Base-by-base conservation (phyloP, 2,888 invertebrate species). In the Eledona agricola region DNA sequence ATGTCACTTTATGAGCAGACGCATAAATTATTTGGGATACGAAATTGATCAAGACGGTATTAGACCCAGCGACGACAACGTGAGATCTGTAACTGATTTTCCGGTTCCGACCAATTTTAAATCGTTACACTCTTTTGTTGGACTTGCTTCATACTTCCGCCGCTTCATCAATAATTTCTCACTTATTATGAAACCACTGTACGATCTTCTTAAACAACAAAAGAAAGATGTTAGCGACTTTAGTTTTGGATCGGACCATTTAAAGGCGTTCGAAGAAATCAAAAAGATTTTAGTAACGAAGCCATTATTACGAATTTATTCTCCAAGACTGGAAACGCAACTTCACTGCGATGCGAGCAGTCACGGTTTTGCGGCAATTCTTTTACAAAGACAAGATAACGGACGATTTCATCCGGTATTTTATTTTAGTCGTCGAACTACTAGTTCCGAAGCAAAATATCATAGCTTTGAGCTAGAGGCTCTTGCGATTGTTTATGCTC, bases 391-490 rank as follows among this genome's bases (percentile, higher is more conserved):
- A 22, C 68, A 71, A 31, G 4, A 34, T 0, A 65, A 69, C 53
- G 40, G 38, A 2, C 55, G 59, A 15, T 60, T 70, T 15, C 65
- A 71, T 17, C 71, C 71, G 0, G 45, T 72, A 0, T 68, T 68
- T 40, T 70, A 67, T 55, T 72, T 67, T 56, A 69, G 67, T 2
- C 67, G 69, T 46, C 53, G 65, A 19, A 66, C 70, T 0, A 63
- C 65, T 1, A 59, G 57, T 0, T 31, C 40, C 1, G 70, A 71
- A 51, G 51, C 63, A 0, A 66, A 60, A 31, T 71, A 67, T 23
- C 71, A 72, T 40, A 70, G 69, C 51, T 74, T 64, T 46, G 70
- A 72, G 35, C 28, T 73, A 4, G 71, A 73, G 52, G 58, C 57
- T 2, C 26, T 70, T 2, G 58, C 64, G 11, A 58, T 68, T 9